Evolutionary conservation across 2,888 invertebrate genomes (phyloP), one percentile per base, ranked within the genome.

Genomic region (Drosophila sordidula): DNA sequence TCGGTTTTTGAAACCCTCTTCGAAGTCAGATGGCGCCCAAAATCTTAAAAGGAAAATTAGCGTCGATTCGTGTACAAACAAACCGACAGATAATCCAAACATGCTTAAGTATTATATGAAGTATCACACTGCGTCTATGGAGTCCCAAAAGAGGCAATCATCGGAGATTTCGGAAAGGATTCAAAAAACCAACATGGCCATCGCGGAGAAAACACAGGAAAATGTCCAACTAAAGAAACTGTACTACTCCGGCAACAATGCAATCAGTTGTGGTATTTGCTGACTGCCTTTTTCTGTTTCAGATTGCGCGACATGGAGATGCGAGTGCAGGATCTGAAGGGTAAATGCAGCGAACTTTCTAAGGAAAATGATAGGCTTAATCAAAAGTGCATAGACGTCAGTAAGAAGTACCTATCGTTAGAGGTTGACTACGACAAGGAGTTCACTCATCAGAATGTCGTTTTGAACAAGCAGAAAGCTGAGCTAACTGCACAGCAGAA

Each of bases 391-490:
- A 8, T 6, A 2, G 2, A 6, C 12, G 8, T 9, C 5, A 47
- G 42, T 6, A 29, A 22, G 1, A 51, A 14, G 26, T 71, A 69
- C 22, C 9, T 46, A 0, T 8, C 14, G 9, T 29, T 71, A 26
- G 70, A 71, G 29, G n/a, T 9, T 4, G 14, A n/a, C 8, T 71
- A 71, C 14, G 70, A 74, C 6, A 16, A 22, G 6, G 12, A 46
- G 1, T 6, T 50, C 3, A 1, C 25, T 3, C 1, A 9, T 1
- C 18, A 58, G 2, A 50, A 41, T n/a, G 1, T 4, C 5, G 11
- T 6, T 3, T 1, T 41, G 0, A 0, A 0, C 3, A 56, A 12
- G 6, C 32, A 39, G 2, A 11, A 49, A 11, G 14, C 3, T 0
- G 18, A 18, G 5, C 6, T 73, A n/a, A 1, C 2, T 18, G 9